These are phyloP conservation scores for Metellina segmentata DNA, from an alignment of 2,888 invertebrate species.

Conservation along the genomic window DNA sequence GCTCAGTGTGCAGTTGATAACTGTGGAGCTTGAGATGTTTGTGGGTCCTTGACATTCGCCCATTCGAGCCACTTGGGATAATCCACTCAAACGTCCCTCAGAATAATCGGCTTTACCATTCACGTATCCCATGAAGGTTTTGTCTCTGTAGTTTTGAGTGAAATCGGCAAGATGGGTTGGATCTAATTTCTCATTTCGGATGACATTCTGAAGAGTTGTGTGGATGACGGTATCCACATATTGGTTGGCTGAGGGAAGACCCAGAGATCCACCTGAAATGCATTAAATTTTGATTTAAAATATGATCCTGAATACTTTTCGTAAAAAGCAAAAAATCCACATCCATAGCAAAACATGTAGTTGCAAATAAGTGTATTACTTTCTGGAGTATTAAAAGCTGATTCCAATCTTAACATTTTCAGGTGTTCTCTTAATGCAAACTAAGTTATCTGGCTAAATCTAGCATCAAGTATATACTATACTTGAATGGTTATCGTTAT, in stretches of 20 bases:
- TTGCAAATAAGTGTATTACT: too few relatives aligned
- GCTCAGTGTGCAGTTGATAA: slow-evolving; percentile 59
- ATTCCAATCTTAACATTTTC: too few relatives aligned
- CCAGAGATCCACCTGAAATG: slow-evolving; percentile 40
- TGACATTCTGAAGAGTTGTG: slow-evolving; percentile 45
- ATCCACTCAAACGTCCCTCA: slow-evolving; percentile 43
- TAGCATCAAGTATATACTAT: too few relatives aligned
- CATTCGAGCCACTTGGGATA: slow-evolving; percentile 32
- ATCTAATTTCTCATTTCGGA: slow-evolving; percentile 47
- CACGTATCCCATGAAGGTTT: slow-evolving; percentile 53
- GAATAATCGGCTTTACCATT: slow-evolving; percentile 69
- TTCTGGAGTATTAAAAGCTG: too few relatives aligned
- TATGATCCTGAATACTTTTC: too few relatives aligned
- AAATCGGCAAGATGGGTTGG: slow-evolving; percentile 49
- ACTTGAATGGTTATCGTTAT: too few relatives aligned
- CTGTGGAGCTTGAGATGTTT: slow-evolving; percentile 16
- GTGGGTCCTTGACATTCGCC: slow-evolving; percentile 47
- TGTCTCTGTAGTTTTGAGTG: slow-evolving; percentile 59
- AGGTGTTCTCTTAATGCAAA: too few relatives aligned
- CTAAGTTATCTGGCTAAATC: too few relatives aligned
- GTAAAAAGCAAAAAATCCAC: too few relatives aligned
- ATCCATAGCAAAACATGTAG: too few relatives aligned
- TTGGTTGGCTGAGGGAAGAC: slow-evolving; percentile 48
- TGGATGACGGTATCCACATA: slow-evolving; percentile 64
- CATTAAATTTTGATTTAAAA: too few relatives aligned